These are phyloP conservation scores for Peromyscus attwateri DNA, from an alignment of 2,797 vertebrate genomes.

Conservation along the genomic window DNA sequence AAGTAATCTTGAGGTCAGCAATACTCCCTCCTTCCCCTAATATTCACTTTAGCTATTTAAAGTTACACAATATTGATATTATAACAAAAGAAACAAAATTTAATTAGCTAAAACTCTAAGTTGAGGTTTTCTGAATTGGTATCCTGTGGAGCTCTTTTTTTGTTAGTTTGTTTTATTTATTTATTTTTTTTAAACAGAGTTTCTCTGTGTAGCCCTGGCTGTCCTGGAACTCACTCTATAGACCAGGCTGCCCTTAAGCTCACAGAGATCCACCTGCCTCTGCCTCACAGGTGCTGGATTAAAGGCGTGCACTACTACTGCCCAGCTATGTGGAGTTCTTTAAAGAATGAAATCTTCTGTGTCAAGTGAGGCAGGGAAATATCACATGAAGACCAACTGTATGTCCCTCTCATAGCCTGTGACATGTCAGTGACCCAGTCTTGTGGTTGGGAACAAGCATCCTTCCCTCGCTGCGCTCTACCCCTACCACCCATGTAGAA, in stretches of 20 bases:
- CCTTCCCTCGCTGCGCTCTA: neutral
- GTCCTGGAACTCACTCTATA: neutral
- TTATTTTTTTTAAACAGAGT: neutral
- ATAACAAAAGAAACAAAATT: conserved; percentile 65
- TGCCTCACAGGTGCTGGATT: neutral
- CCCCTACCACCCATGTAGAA: neutral
- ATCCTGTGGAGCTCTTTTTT: conserved; percentile 23
- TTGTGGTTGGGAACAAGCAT: conserved; percentile 33
- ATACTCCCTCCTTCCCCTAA: conserved; percentile 47
- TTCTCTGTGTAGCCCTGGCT: neutral
- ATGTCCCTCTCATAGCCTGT: neutral
- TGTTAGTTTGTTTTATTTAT: neutral
- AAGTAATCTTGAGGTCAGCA: conserved; percentile 53
- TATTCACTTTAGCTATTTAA: conserved; percentile 63
- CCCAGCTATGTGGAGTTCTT: neutral
- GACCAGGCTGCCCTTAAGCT: neutral
- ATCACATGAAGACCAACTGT: conserved; percentile 22
- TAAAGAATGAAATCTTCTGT: conserved; percentile 59
- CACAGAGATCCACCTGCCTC: neutral
- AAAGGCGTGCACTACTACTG: neutral
- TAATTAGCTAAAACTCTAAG: conserved; percentile 62
- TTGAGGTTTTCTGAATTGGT: conserved; percentile 30
- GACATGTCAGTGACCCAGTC: conserved; percentile 34
- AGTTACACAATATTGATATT: conserved; percentile 59
- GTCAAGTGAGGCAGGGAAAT: conserved; percentile 52